Evolutionary conservation across 2,888 invertebrate genomes (phyloP), one percentile per base, ranked within the genome.

Genomic region (Stratiomys singularior): DNA sequence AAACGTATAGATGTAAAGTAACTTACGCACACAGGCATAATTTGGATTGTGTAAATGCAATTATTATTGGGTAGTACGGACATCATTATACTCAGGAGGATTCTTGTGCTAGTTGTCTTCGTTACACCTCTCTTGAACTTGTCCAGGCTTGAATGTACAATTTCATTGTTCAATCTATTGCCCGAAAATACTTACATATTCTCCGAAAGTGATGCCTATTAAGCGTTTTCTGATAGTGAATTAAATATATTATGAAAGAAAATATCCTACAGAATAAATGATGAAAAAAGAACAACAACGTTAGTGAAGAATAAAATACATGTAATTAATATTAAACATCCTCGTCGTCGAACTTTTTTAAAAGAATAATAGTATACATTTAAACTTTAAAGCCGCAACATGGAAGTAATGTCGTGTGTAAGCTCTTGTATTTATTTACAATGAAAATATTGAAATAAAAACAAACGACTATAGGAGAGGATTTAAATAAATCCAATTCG

Each of bases 381-480:
- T 47, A 71, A 37, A 47, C 21, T 25, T 47, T 47, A 23, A 7
- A 71, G 28, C 23, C 25, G 71, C 47, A 71, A 52, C 52, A 71
- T n/a, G 46, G 46, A 69, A 69, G 23, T 13, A 71, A 71, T 30
- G 18, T 67, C 67, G 67, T 23, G 67, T 47, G 46, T 46, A 71
- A 71, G 71, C 71, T 71, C 71, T 71, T 71, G 71, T 71, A 71
- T 71, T 71, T 71, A 47, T 71, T 47, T 27, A 71, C 46, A 71
- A 52, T 25, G 27, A 71, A 71, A 71, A 52, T 25, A 47, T 15
- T 46, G 9, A 46, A 71, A 71, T 71, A 71, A 71, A 71, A 21
- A 67, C 9, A n/a, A 23, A 67, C 67, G n/a, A 60, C 21, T 60
- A 60, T 18, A 67, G 18, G 37, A 23, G 28, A 37, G 67, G 44